phyloP scores from a whole-genome alignment of 2,888 invertebrate genomes.

The Belgica antarctica region DNA sequence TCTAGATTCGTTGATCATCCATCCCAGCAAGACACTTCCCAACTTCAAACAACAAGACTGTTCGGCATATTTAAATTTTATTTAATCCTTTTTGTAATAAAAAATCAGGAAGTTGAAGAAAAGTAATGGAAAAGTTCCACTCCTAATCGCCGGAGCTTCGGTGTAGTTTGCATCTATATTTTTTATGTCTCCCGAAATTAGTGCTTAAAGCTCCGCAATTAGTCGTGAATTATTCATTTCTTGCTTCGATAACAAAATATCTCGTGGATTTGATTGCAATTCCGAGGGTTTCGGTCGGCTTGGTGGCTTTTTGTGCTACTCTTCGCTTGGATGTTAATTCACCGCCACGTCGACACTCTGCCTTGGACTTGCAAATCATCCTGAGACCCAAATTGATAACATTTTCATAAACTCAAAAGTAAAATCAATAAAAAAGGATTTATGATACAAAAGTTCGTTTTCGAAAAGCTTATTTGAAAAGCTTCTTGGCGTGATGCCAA shows the following conservation, averaged over 20 bases:
- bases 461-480: conserved; percentile 65
- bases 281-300: background rate
- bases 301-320: conserved; percentile 32
- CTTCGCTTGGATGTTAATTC: conserved; percentile 32
- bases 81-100: background rate
- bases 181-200: conserved; percentile 39
- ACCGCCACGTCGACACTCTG: background rate
- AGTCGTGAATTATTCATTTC: no score
- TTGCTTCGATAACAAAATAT: conserved; percentile 20
- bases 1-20: no score
- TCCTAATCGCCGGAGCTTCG: no score
- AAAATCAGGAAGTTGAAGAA: background rate
- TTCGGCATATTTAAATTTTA: no score
- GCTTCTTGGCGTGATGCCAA: conserved; percentile 81
- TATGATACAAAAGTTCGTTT: conserved; percentile 22
- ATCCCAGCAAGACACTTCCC: no score
- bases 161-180: conserved; percentile 31
- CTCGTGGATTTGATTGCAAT: background rate
- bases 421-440: conserved; percentile 29
- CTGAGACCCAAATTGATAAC: background rate
- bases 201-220: no score
- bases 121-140: background rate
- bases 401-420: conserved; percentile 4
- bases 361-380: conserved; percentile 17
- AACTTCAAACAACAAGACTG: no score